Percentiles rank a stretch among this genome's conserved stretches.
Evolutionary conservation across 2,113 vertebrate species (phyloP).

Genomic region (Chlamydotis undulata): DNA sequence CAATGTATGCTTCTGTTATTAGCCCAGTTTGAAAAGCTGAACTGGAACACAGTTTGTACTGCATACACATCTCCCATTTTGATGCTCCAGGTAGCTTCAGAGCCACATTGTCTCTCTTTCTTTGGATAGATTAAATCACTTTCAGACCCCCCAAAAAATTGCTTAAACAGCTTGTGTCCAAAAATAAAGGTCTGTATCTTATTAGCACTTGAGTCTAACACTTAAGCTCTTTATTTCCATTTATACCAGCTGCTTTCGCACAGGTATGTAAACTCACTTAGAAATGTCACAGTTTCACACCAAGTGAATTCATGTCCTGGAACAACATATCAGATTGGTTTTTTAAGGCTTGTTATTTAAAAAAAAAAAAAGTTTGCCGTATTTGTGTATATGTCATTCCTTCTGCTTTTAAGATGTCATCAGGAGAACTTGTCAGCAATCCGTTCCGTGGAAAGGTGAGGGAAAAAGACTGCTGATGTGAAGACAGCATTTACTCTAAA

Average conservation of each 20-base stretch:
- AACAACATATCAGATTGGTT: neutral
- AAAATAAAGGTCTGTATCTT: neutral
- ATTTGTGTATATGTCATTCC: neutral
- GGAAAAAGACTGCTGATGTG: neutral
- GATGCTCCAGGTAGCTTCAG: neutral
- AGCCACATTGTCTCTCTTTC: neutral
- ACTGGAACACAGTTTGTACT: neutral
- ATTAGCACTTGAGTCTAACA: neutral
- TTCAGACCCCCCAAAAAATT: rapidly evolving
- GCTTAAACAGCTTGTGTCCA: neutral
- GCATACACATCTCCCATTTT: neutral
- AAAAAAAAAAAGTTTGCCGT: neutral
- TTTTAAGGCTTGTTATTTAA: neutral
- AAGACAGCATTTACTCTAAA: neutral
- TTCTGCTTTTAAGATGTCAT: neutral
- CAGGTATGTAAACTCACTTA: neutral
- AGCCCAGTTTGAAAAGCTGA: rapidly evolving
- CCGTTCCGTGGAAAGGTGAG: neutral
- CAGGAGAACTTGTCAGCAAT: neutral
- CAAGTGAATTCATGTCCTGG: neutral
- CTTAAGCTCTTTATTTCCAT: neutral
- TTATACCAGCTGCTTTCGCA: neutral
- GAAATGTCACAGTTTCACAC: neutral
- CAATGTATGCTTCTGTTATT: neutral
- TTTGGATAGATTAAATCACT: neutral